phyloP scores from a whole-genome alignment of 2,113 vertebrate genomes.

The Peromyscus leucopus region DNA sequence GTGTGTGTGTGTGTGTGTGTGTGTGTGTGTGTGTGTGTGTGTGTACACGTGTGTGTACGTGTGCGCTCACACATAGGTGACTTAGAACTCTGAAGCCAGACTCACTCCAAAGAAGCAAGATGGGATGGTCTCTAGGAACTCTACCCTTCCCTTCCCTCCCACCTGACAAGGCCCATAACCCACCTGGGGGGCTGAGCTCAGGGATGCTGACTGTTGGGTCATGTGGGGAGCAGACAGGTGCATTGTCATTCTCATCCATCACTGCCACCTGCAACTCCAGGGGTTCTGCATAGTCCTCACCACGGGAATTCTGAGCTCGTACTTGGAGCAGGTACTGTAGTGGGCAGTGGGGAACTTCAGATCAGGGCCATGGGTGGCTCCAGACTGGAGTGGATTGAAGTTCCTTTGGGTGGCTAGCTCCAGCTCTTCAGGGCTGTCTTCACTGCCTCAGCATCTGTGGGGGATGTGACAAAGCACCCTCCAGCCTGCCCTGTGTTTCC shows the following conservation, averaged over 20 bases:
- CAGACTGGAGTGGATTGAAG: background rate
- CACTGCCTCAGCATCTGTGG: conserved; percentile 18
- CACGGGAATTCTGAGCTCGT: conserved; percentile 58
- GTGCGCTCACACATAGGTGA: background rate
- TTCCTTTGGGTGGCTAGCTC: conserved; percentile 14
- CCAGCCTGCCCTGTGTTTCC: background rate
- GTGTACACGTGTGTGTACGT: background rate
- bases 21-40: background rate
- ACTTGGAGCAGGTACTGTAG: conserved; percentile 75
- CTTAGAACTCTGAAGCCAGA: background rate
- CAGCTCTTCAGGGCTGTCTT: background rate
- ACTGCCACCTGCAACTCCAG: conserved; percentile 74
- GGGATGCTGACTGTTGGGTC: conserved; percentile 62
- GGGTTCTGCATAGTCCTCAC: conserved; percentile 64
- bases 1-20: background rate
- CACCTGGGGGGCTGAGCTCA: conserved; percentile 80
- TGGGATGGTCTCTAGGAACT: background rate
- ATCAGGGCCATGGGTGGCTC: background rate
- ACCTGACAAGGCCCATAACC: background rate
- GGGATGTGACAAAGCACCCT: conserved; percentile 4
- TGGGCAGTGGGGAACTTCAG: conserved; percentile 22
- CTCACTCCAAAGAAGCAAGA: background rate
- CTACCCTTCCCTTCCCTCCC: background rate
- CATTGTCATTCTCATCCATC: conserved; percentile 77
- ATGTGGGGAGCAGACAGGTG: conserved; percentile 40